Percentiles rank a stretch among this genome's conserved stretches.
Conservation (phyloP, 2,888 invertebrate species). For the Archips xylosteana region DNA sequence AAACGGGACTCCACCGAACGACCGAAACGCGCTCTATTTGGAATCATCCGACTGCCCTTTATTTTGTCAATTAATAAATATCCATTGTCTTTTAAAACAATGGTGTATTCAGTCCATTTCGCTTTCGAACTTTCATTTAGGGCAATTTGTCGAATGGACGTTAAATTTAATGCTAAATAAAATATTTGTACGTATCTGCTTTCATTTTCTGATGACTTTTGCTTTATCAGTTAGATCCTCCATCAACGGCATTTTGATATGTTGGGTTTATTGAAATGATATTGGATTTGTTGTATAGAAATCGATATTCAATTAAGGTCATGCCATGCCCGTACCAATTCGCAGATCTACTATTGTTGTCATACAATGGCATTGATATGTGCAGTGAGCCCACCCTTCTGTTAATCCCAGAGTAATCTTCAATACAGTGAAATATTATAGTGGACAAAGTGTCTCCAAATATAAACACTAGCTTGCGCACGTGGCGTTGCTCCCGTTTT, state of each 20-base stretch:
- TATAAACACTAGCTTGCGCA: neutral
- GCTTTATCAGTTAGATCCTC: conserved; percentile 1
- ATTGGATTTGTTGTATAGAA: conserved; percentile 35
- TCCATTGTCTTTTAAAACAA: conserved; percentile 33
- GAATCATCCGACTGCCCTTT: conserved; percentile 20
- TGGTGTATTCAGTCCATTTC: conserved; percentile 23
- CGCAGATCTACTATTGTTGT: conserved; percentile 29
- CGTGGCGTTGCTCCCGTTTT: too few species aligned
- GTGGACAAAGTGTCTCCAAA: neutral
- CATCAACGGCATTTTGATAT: conserved; percentile 15
- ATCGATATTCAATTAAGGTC: conserved; percentile 39
- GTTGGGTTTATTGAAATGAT: neutral
- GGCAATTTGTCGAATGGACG: conserved; percentile 17
- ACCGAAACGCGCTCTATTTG: conserved; percentile 22
- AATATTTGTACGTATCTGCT: conserved; percentile 6
- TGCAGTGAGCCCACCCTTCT: conserved; percentile 9
- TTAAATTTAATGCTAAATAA: conserved; percentile 2
- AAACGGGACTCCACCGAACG: conserved; percentile 15
- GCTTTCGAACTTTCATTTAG: conserved; percentile 32
- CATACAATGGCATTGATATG: conserved; percentile 17
- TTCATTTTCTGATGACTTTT: conserved; percentile 15
- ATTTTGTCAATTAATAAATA: conserved; percentile 37
- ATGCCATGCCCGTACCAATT: conserved; percentile 9
- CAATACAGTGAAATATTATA: neutral
- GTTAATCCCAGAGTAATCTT: conserved; percentile 21